Conservation (phyloP, 2,888 invertebrate species). For the Apamea anceps region DNA sequence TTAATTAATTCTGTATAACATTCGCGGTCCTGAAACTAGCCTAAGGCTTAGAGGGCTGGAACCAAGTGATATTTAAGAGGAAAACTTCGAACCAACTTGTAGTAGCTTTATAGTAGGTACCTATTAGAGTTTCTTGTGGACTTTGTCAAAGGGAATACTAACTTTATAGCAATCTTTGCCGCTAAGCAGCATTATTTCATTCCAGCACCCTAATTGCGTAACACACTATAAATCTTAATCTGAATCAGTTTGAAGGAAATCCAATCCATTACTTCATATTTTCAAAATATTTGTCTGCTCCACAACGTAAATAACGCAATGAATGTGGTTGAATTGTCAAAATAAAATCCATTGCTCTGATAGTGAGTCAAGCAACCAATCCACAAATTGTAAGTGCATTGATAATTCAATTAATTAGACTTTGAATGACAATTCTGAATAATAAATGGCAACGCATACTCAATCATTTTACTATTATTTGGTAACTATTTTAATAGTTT, state of each 20-base stretch:
- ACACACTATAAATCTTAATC: not conserved
- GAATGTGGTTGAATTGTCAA: not conserved
- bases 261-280: not conserved
- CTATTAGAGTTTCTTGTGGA: slow-evolving; percentile 39
- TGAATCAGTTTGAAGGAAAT: not conserved
- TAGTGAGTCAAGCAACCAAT: not conserved
- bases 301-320: not conserved
- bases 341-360: not conserved
- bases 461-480: not conserved
- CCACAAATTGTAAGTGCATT: not conserved
- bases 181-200: not conserved
- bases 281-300: not conserved
- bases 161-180: not conserved
- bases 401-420: not conserved
- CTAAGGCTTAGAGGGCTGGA: slow-evolving; percentile 24
- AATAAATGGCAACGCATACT: not conserved
- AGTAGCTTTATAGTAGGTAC: slow-evolving; percentile 22
- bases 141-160: slow-evolving; percentile 32
- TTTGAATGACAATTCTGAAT: not conserved
- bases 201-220: not conserved
- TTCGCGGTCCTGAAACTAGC: slow-evolving; percentile 24
- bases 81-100: slow-evolving; percentile 40
- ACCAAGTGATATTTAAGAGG: slow-evolving; percentile 51
- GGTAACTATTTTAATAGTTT: not conserved
- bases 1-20: slow-evolving; percentile 40